Evolutionary conservation across 2,113 vertebrate species (phyloP).

Genomic region (Notechis scutatus): DNA sequence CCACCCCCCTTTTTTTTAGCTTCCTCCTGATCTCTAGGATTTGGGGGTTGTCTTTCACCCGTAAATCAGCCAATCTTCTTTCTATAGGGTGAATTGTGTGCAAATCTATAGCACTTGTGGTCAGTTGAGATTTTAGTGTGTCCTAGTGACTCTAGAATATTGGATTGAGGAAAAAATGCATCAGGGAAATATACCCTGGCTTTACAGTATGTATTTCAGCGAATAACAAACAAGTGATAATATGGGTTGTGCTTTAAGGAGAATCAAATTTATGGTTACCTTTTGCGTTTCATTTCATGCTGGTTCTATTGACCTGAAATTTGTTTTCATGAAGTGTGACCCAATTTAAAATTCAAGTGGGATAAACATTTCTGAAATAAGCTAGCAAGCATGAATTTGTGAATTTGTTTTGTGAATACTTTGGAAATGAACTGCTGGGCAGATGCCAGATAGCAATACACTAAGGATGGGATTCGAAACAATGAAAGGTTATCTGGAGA

Average conservation of each 20-base stretch:
- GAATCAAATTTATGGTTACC: background rate
- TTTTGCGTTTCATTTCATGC: background rate
- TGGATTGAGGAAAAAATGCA: background rate
- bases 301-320: background rate
- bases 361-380: background rate
- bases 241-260: background rate
- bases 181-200: background rate
- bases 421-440: background rate
- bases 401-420: background rate
- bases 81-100: background rate
- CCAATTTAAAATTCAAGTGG: background rate
- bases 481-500: background rate
- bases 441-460: background rate
- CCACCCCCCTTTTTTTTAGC: too few relatives aligned
- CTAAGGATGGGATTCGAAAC: background rate
- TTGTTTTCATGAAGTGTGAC: background rate
- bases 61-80: background rate
- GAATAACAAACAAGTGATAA: too few relatives aligned
- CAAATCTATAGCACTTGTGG: background rate
- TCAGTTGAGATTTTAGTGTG: background rate
- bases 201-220: background rate
- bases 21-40: background rate
- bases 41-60: background rate
- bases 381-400: background rate
- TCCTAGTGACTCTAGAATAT: background rate